phyloP scores from a whole-genome alignment of 1,140 invertebrate species.

The Antheraea pernyi region DNA sequence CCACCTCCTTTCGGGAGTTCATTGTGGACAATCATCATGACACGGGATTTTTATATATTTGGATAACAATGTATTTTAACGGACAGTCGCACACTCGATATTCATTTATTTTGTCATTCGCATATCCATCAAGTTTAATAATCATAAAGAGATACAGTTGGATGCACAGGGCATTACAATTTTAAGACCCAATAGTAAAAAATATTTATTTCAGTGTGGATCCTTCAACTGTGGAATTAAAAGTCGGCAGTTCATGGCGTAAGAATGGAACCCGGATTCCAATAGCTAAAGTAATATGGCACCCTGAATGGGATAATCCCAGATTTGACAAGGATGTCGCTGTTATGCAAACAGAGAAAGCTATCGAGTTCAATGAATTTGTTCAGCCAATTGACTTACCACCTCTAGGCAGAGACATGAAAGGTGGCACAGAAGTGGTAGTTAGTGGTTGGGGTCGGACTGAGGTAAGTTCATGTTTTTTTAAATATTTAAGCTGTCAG shows the following conservation, averaged over 20 bases:
- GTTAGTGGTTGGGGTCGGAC: constrained; percentile 65
- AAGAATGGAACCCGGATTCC: constrained; percentile 65
- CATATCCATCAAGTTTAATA: no score
- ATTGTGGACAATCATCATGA: no score
- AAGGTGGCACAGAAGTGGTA: constrained; percentile 33
- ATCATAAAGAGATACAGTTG: no score
- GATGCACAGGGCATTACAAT: no score
- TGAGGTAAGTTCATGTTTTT: constrained; percentile 30
- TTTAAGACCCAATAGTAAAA: no score
- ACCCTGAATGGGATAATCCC: constrained; percentile 72
- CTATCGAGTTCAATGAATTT: constrained; percentile 50
- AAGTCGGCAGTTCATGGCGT: constrained; percentile 63
- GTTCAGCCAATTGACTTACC: constrained; percentile 52
- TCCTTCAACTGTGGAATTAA: constrained; percentile 57
- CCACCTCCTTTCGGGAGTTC: no score
- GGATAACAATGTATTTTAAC: no score
- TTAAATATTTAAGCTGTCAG: background rate
- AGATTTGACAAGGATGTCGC: constrained; percentile 81
- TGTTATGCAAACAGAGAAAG: constrained; percentile 68
- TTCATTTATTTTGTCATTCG: no score
- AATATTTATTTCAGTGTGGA: constrained; percentile 52
- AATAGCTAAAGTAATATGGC: constrained; percentile 64
- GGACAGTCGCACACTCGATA: no score
- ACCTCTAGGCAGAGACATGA: constrained; percentile 30
- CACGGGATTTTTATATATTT: no score